Conservation (phyloP, 2,888 invertebrate species). For the Onthophagus sagittarius region DNA sequence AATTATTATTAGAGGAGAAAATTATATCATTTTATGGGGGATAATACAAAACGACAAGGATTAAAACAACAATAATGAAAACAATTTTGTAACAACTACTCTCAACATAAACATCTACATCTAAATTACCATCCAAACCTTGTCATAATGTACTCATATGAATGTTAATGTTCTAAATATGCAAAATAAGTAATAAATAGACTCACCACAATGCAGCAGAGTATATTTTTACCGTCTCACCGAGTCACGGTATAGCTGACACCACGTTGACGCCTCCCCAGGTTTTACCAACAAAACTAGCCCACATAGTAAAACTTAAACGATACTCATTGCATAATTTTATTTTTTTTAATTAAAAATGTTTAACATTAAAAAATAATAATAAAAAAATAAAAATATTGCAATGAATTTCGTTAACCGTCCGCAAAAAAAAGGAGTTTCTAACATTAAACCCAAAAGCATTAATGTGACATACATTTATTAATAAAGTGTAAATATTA, state of each 20-base stretch:
- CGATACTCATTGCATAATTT: slow-evolving; percentile 37
- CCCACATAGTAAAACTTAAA: slow-evolving; percentile 38
- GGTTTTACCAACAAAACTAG: slow-evolving; percentile 46
- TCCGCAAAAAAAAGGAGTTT: slow-evolving; percentile 42
- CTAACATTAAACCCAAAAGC: slow-evolving; percentile 51
- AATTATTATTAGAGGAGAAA: slow-evolving; percentile 13
- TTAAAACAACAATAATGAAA: neutral
- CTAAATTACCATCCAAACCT: neutral
- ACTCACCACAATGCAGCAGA: slow-evolving; percentile 51
- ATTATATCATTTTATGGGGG: slow-evolving; percentile 15
- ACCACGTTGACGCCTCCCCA: slow-evolving; percentile 47
- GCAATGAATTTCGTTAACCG: slow-evolving; percentile 26
- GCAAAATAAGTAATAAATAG: slow-evolving; percentile 45
- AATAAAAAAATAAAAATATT: slow-evolving; percentile 8
- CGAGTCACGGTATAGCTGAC: slow-evolving; percentile 47
- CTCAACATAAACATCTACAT: neutral
- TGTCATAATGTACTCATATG: neutral
- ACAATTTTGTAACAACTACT: no score
- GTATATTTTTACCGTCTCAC: slow-evolving; percentile 43
- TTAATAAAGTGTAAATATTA: slow-evolving; percentile 49
- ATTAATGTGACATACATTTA: slow-evolving; percentile 52
- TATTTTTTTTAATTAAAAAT: neutral
- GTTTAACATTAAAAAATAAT: slow-evolving; percentile 8
- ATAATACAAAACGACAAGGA: neutral
- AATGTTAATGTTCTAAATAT: slow-evolving; percentile 28